phyloP scores from a whole-genome alignment of 2,113 vertebrate genomes.

The Grammomys surdaster region DNA sequence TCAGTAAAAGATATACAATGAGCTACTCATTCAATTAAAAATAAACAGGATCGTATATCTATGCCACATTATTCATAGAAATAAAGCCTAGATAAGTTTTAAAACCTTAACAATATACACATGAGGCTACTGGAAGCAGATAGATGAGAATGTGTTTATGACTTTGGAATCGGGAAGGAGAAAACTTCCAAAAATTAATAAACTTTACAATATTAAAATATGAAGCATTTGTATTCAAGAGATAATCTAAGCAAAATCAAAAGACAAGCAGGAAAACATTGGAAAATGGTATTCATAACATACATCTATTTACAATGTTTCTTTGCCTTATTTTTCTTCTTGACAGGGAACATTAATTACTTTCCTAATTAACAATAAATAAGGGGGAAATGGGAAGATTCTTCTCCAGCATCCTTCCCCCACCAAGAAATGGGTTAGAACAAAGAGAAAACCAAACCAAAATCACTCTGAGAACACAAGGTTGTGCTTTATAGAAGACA shows the following conservation, averaged over 20 bases:
- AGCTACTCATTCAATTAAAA: slow-evolving; percentile 40
- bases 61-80: slow-evolving; percentile 43
- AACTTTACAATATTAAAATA: slow-evolving; percentile 64
- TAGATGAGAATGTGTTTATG: slow-evolving; percentile 38
- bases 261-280: slow-evolving; percentile 26
- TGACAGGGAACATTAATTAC: slow-evolving; percentile 12
- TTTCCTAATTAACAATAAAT: slow-evolving; percentile 51
- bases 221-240: slow-evolving; percentile 60
- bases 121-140: slow-evolving; percentile 19
- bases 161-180: slow-evolving; percentile 6
- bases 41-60: slow-evolving; percentile 55
- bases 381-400: background rate
- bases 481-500: slow-evolving; percentile 36
- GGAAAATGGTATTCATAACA: slow-evolving; percentile 14
- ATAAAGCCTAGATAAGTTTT: slow-evolving; percentile 58
- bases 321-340: slow-evolving; percentile 48
- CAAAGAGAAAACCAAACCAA: slow-evolving; percentile 31
- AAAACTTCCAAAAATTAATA: slow-evolving; percentile 59
- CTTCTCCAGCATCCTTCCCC: background rate
- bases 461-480: slow-evolving; percentile 32
- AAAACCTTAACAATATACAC: slow-evolving; percentile 36
- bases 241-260: slow-evolving; percentile 39
- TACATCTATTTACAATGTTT: background rate
- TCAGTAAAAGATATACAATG: background rate
- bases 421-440: background rate